Evolutionary conservation across 2,113 vertebrate genomes (phyloP).

Genomic region (Puma concolor): DNA sequence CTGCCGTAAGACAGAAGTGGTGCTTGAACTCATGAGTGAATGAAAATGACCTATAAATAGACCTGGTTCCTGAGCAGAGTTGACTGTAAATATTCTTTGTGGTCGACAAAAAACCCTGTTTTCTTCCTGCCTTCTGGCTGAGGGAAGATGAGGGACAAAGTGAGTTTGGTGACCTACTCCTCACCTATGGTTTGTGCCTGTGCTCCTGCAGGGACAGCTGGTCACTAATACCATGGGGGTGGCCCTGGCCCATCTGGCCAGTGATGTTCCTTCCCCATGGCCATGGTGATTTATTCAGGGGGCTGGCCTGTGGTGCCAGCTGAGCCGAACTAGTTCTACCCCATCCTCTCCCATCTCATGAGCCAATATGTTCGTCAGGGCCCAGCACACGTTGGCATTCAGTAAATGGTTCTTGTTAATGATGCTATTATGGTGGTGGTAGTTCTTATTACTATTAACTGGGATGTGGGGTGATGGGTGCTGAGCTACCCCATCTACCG

Average conservation of each 20-base stretch:
- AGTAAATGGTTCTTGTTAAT: background rate
- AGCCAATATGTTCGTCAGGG: background rate
- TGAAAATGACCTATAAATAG: conserved; percentile 42
- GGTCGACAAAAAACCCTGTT: background rate
- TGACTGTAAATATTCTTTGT: conserved; percentile 27
- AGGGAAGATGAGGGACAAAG: background rate
- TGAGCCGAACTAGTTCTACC: background rate
- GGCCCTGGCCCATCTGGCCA: background rate
- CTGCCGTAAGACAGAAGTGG: background rate
- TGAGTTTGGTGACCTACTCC: background rate
- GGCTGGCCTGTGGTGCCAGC: background rate
- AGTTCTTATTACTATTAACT: background rate
- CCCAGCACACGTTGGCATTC: accelerated
- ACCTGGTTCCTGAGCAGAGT: conserved; percentile 23
- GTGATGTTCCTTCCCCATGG: background rate
- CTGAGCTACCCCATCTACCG: background rate
- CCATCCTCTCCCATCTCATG: background rate
- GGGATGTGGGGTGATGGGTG: background rate
- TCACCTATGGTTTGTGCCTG: accelerated
- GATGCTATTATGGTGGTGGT: background rate
- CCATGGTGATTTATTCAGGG: background rate
- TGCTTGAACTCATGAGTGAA: conserved; percentile 24
- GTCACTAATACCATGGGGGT: background rate
- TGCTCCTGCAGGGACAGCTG: background rate
- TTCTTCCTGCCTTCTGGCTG: background rate